These are phyloP conservation scores for Thereva nobilitata DNA, from an alignment of 2,888 invertebrate species.

Conservation along the genomic window DNA sequence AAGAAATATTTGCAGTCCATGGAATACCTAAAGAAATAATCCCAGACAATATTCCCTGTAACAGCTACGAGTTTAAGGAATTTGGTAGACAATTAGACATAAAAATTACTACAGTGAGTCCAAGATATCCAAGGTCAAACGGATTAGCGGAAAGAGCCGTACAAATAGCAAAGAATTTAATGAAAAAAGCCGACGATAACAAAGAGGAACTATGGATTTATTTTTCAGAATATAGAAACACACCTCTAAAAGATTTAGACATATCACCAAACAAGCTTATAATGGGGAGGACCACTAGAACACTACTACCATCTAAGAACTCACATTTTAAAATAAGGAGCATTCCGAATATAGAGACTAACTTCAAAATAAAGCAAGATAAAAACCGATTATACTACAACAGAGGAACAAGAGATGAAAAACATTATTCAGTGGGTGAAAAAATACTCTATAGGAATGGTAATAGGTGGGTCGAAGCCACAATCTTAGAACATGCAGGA, in stretches of 20 bases:
- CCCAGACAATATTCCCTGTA: background rate
- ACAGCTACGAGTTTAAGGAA: too few species aligned
- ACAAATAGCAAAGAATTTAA: background rate
- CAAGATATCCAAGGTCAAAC: background rate
- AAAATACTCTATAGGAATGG: too few species aligned
- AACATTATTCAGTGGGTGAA: too few species aligned
- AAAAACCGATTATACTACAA: too few species aligned
- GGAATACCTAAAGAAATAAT: background rate
- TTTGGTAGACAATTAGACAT: too few species aligned
- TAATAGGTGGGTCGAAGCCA: too few species aligned
- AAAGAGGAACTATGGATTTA: slow-evolving; percentile 4
- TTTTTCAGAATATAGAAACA: slow-evolving; percentile 6
- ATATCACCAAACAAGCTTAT: slow-evolving; percentile 4
- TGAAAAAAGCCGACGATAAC: background rate
- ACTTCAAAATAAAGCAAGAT: too few species aligned
- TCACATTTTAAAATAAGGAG: too few species aligned
- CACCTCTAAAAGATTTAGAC: background rate
- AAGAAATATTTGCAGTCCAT: slow-evolving; percentile 3
- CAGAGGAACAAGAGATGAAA: too few species aligned
- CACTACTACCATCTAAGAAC: background rate
- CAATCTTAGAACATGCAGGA: too few species aligned
- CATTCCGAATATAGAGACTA: too few species aligned
- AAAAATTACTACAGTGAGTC: background rate
- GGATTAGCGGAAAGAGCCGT: background rate
- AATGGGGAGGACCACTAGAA: slow-evolving; percentile 5